Evolutionary conservation across 1,140 invertebrate genomes (phyloP).

Genomic region (Thaumetopoea pityocampa): DNA sequence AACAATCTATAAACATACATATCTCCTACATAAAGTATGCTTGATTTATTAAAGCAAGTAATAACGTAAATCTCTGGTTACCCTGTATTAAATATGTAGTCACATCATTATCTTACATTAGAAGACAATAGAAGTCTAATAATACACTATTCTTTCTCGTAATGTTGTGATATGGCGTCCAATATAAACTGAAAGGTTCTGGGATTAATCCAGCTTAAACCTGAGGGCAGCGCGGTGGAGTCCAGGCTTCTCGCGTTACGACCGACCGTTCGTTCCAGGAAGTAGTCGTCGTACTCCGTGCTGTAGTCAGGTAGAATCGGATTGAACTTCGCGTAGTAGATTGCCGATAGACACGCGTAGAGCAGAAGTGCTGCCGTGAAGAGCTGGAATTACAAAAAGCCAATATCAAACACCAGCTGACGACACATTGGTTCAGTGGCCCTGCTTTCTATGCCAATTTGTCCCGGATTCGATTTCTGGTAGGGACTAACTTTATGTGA

Average conservation of each 20-base stretch:
- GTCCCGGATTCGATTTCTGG: too few relatives aligned
- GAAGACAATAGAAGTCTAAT: neutral
- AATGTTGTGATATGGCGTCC: constrained; percentile 60
- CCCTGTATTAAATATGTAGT: constrained; percentile 28
- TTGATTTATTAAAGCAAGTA: too few relatives aligned
- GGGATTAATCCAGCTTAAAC: constrained; percentile 63
- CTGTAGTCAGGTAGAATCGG: constrained; percentile 85
- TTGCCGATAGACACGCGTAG: constrained; percentile 88
- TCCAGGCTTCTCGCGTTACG: constrained; percentile 65
- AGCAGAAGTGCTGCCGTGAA: constrained; percentile 85
- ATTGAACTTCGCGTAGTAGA: constrained; percentile 91
- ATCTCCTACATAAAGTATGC: too few relatives aligned
- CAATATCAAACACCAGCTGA: neutral
- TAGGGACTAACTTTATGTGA: too few relatives aligned
- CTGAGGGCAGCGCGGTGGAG: constrained; percentile 51
- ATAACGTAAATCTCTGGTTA: too few relatives aligned
- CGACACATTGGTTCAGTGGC: neutral
- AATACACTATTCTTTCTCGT: constrained; percentile 34
- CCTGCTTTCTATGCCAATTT: too few relatives aligned
- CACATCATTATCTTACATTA: too few relatives aligned
- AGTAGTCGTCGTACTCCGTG: constrained; percentile 82
- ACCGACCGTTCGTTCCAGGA: constrained; percentile 73
- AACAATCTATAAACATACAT: too few relatives aligned
- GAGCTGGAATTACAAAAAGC: constrained; percentile 76
- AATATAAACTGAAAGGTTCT: constrained; percentile 68